Base-by-base conservation (phyloP, 2,113 vertebrate genomes). In the Galbula dea region DNA sequence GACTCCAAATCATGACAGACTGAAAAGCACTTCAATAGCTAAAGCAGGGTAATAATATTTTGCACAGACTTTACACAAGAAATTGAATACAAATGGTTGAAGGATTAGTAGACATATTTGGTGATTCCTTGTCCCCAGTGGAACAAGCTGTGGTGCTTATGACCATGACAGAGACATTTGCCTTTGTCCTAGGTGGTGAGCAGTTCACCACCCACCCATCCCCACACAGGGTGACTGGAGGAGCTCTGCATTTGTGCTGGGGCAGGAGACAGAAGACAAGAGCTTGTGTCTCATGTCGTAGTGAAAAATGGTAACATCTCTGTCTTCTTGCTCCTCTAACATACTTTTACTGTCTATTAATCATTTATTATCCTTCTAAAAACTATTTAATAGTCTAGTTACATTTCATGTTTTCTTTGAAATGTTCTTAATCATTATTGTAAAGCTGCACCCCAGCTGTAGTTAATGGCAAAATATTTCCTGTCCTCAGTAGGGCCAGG, bases 401-500 rank as follows among this genome's bases (percentile, higher is more conserved):
- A 74, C 55, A 91, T 66, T 91, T 95, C 66, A 66, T 59, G 79
- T 74, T 91, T 90, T 46, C 55, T 94, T 93, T 93, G 52, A 89
- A 89, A 91, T 77, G 75, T 76, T 94, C 89, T 88, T 78, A 86
- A 87, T 85, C 69, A 69, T 94, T 89, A 89, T 89, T 84, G 75
- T 95, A 91, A 95, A 95, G 94, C 68, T 91, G 74, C 74, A 91
- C 54, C 62, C 80, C 88, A 88, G 84, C 84, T 84, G 86, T 92
- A 96, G 76, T 94, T 86, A 75, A 75, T 61, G 45, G 62, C 90
- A 87, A 94, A 87, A 78, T 85, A 92, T 85, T 89, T 93, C 87
- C 87, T 93, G 78, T 67, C 78, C 94, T 93, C 55, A 74, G 30
- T 17, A 73, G 57, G 58, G 93, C 87, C 91, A 94, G 84, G 87